These are phyloP conservation scores for Hyperoplus lanceolatus DNA, from an alignment of 2,797 vertebrate genomes.

Conservation along the genomic window DNA sequence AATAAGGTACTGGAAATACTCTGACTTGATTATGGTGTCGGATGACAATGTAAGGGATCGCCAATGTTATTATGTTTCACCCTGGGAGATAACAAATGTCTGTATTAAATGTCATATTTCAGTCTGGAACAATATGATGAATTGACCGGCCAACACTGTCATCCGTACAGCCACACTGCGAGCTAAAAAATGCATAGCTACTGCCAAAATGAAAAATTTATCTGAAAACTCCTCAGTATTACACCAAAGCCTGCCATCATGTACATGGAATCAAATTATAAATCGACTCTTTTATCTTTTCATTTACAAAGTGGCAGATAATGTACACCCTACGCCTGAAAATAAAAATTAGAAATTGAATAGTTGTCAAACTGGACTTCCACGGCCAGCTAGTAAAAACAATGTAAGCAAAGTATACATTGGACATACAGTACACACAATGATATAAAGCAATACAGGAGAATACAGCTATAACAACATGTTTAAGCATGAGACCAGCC, in stretches of 20 bases:
- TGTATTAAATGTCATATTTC: background rate
- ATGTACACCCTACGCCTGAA: background rate
- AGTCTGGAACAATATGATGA: background rate
- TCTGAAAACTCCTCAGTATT: background rate
- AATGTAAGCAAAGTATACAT: background rate
- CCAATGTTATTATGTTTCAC: background rate
- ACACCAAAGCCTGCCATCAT: background rate
- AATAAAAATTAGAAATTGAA: background rate
- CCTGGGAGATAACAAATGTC: background rate
- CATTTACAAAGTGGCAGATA: background rate
- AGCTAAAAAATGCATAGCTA: background rate
- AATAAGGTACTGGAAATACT: background rate
- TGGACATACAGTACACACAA: background rate
- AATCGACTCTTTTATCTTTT: background rate
- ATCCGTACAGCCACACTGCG: background rate
- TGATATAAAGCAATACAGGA: background rate
- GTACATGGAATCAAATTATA: background rate
- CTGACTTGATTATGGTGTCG: background rate
- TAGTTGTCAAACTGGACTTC: background rate
- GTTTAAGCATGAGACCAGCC: conserved; percentile 5
- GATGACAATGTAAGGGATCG: background rate
- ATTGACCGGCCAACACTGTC: background rate
- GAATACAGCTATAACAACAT: background rate
- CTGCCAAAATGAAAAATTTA: background rate
- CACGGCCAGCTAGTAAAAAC: background rate